Base-by-base conservation (phyloP, 1,140 invertebrate genomes). In the Pogonus chalceus region DNA sequence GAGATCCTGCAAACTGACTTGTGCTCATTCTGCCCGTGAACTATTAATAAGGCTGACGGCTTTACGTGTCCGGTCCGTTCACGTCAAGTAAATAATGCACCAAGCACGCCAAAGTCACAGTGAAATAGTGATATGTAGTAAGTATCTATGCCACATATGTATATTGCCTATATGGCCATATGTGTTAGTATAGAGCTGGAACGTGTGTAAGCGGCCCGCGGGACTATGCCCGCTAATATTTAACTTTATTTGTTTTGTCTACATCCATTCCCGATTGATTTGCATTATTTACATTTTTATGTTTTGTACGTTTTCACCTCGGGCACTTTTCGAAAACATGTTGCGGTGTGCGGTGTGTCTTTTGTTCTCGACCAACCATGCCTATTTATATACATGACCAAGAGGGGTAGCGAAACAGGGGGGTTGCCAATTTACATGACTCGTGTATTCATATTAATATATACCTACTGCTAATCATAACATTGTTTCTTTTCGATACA, bases 271-370 rank as follows among this genome's bases (percentile, higher is more conserved):
- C 9, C 37, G 37, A 43, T 43, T 43, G 37, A 43, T 43, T 43
- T 43, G 37, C 37, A 43, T 43, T 43, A 43, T 43, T 43, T 43
- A 43, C 9, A 43, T 12, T 43, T 43, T 43, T 43, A 12, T 43
- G 37, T 9, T 12, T 43, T 43, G 37, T 43, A 43, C 37, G 37
- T 9, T 43, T 18, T 43, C 9, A 18, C 37, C 3, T 7, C 9
- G 37, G 9, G 37, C 37, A 43, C 18, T 43, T 43, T 31, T 14
- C 37, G 3, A 43, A 9, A 43, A 43, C 37, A 43, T 43, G 37
- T 43, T 12, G 26, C 14, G 26, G 26, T 31, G 26, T 3, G 9
- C 37, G 3, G 18, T 18, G 18, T 43, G 18, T 43, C 37, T 43
- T 43, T 43, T 43, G 37, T 43, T 43, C 18, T 16, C 18, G 9